Conservation (phyloP, 1,140 invertebrate species). For the Aphidius gifuensis region DNA sequence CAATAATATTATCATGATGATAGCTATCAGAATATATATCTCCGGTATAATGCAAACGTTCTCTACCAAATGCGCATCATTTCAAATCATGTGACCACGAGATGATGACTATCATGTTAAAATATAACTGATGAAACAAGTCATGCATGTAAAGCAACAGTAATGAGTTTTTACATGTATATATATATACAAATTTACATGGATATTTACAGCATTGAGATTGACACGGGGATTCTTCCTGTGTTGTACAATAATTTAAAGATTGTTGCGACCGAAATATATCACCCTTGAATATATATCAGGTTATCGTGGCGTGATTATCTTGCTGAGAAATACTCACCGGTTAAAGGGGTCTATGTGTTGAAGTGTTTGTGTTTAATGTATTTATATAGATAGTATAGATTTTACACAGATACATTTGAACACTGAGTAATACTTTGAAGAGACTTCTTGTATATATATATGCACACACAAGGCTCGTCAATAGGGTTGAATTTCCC, state of each 20-base stretch:
- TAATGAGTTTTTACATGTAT: neutral
- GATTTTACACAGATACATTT: neutral
- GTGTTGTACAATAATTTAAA: slow-evolving; percentile 4
- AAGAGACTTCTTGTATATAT: neutral
- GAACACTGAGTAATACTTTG: neutral
- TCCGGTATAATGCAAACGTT: slow-evolving; percentile 5
- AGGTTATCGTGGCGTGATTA: slow-evolving; percentile 20
- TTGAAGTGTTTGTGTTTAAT: neutral
- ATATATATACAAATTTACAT: neutral
- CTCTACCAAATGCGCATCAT: slow-evolving; percentile 7
- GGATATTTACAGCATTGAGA: neutral
- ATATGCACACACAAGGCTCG: slow-evolving; percentile 1
- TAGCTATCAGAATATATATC: neutral
- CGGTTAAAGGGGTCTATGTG: neutral
- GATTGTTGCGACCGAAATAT: slow-evolving; percentile 11
- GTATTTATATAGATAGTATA: neutral
- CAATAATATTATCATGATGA: slow-evolving; percentile 2
- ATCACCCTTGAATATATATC: slow-evolving; percentile 2
- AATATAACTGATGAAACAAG: slow-evolving; percentile 7
- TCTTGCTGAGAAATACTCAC: slow-evolving; percentile 16
- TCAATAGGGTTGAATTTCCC: slow-evolving; percentile 26
- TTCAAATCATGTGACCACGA: slow-evolving; percentile 16
- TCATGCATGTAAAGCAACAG: neutral
- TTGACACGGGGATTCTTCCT: slow-evolving; percentile 9
- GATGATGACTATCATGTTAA: slow-evolving; percentile 6